Percentiles rank a stretch among this genome's conserved stretches.
Evolutionary conservation across 2,888 invertebrate genomes (phyloP).

Genomic region (Empis livida): DNA sequence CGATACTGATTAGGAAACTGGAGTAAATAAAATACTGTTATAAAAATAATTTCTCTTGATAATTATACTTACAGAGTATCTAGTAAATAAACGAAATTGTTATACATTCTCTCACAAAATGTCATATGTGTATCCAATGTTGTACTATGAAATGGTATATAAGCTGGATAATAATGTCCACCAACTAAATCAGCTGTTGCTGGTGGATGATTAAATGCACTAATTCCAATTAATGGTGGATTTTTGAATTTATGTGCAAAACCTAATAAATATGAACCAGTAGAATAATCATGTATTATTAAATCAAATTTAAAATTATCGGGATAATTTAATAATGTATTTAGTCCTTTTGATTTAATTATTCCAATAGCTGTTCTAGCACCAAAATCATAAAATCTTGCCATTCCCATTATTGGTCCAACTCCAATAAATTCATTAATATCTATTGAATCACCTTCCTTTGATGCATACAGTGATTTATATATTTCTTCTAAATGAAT

Average conservation of each 20-base stretch:
- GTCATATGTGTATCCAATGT: constrained; percentile 16
- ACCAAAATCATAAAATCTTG: constrained; percentile 11
- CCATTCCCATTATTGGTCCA: constrained; percentile 10
- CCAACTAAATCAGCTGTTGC: constrained; percentile 17
- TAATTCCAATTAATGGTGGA: constrained; percentile 24
- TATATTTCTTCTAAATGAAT: constrained; percentile 23
- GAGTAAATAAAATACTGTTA: too few relatives aligned
- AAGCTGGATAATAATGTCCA: constrained; percentile 19
- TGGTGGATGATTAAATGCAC: constrained; percentile 18
- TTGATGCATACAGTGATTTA: constrained; percentile 4
- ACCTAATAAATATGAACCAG: constrained; percentile 23
- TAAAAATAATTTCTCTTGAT: too few relatives aligned
- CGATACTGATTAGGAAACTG: too few relatives aligned
- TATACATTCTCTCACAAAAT: constrained; percentile 18
- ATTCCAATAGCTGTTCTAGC: constrained; percentile 5
- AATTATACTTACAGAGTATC: constrained; percentile 15
- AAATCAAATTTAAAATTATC: constrained; percentile 24
- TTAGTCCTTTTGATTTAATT: constrained; percentile 16
- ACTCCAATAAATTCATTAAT: constrained; percentile 10
- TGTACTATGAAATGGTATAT: constrained; percentile 17
- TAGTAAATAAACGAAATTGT: constrained; percentile 15
- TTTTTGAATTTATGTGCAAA: constrained; percentile 24
- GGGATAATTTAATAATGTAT: constrained; percentile 20
- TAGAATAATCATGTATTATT: constrained; percentile 25
- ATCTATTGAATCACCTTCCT: constrained; percentile 3